These are phyloP conservation scores for Enteromius afrohamiltoni DNA, from an alignment of 2,797 vertebrate species.

Conservation along the genomic window DNA sequence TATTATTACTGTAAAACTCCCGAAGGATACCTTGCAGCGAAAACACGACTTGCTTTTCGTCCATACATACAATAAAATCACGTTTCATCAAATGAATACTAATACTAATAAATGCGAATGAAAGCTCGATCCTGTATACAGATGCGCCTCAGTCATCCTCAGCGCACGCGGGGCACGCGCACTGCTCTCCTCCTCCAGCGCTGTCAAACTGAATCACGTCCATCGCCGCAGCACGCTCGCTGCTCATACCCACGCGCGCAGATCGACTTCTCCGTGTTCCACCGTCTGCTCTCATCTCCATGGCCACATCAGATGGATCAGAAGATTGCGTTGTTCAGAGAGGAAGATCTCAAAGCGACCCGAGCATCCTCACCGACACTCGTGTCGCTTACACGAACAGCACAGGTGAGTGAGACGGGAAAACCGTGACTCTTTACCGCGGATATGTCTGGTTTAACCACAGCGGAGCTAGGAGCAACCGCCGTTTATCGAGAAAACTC, in stretches of 20 bases:
- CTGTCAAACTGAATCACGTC: slow-evolving; percentile 58
- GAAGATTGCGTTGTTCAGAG: slow-evolving; percentile 85
- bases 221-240: slow-evolving; percentile 46
- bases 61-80: no score
- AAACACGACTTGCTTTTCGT: background rate
- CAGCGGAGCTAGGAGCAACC: background rate
- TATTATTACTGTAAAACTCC: background rate
- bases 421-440: slow-evolving; percentile 1
- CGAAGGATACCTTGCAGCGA: background rate
- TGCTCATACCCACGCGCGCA: slow-evolving; percentile 74
- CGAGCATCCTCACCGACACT: slow-evolving; percentile 87
- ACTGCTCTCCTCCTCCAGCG: slow-evolving; percentile 45
- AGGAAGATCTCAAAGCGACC: slow-evolving; percentile 94
- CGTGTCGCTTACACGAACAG: slow-evolving; percentile 77
- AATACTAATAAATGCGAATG: background rate
- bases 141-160: background rate
- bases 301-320: slow-evolving; percentile 87
- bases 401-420: slow-evolving; percentile 80
- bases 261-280: slow-evolving; percentile 56
- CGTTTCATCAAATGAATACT: background rate
- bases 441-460: background rate
- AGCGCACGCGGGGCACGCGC: slow-evolving; percentile 19
- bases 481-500: background rate
- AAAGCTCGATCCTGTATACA: background rate
- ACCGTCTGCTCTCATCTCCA: slow-evolving; percentile 64